phyloP scores from a whole-genome alignment of 2,113 vertebrate genomes.

The Morphnarchus princeps region DNA sequence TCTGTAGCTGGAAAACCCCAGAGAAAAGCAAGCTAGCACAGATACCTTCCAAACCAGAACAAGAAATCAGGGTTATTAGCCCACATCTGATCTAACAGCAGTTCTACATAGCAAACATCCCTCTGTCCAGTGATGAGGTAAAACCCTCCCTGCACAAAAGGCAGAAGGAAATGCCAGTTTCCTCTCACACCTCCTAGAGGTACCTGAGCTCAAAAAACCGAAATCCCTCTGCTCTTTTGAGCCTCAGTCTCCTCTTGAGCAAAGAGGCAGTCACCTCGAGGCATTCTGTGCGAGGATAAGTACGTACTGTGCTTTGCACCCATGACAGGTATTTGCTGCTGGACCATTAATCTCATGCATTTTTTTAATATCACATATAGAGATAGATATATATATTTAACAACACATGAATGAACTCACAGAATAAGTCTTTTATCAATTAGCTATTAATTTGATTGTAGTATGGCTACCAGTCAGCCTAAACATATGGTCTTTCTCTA shows the following conservation, averaged over 20 bases:
- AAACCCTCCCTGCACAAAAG: not conserved
- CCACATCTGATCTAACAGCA: not conserved
- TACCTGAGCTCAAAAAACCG: not conserved
- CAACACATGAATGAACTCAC: not conserved
- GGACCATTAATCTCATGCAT: not conserved
- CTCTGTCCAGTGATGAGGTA: not conserved
- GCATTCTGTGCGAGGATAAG: not conserved
- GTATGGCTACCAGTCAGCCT: not conserved
- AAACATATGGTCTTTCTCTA: not conserved
- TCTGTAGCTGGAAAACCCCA: not conserved
- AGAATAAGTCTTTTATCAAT: not conserved
- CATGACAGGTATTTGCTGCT: not conserved
- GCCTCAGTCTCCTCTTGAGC: not conserved
- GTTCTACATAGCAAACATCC: not conserved
- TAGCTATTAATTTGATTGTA: not conserved
- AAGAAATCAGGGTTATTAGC: not conserved
- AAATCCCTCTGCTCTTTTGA: not conserved
- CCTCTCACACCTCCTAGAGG: not conserved
- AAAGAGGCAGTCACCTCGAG: not conserved
- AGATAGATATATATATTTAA: not conserved
- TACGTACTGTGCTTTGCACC: not conserved
- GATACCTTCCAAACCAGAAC: not conserved
- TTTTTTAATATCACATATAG: not conserved
- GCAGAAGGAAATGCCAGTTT: not conserved
- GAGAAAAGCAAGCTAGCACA: not conserved